These are phyloP conservation scores for Chloroclystis v-ata DNA, from an alignment of 2,888 invertebrate genomes.

Conservation along the genomic window DNA sequence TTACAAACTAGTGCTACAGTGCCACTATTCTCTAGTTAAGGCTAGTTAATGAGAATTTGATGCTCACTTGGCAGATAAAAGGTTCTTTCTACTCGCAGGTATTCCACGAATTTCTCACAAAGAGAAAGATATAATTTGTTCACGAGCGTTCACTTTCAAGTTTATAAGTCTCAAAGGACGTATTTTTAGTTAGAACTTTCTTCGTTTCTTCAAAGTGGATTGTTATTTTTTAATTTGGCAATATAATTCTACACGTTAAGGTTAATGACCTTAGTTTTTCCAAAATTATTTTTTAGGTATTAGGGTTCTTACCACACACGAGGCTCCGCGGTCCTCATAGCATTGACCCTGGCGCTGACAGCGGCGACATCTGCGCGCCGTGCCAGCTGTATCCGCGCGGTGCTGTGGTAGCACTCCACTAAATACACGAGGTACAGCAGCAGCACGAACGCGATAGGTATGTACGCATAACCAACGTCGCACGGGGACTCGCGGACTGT, in stretches of 20 bases:
- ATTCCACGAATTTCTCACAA: neutral
- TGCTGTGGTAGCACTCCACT: slow-evolving; percentile 90
- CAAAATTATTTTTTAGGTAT: too few relatives aligned
- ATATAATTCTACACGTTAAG: too few relatives aligned
- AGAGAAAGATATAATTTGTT: neutral
- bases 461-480: slow-evolving; percentile 89
- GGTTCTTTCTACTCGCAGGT: neutral
- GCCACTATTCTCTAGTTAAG: slow-evolving; percentile 11
- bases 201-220: neutral
- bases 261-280: too few relatives aligned
- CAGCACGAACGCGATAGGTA: slow-evolving; percentile 87
- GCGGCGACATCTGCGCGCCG: slow-evolving; percentile 81
- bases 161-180: neutral
- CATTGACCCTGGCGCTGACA: slow-evolving; percentile 81
- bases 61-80: slow-evolving; percentile 1
- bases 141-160: neutral
- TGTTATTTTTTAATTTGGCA: too few relatives aligned
- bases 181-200: neutral
- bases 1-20: slow-evolving; percentile 15
- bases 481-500: slow-evolving; percentile 85
- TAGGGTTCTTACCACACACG: slow-evolving; percentile 81
- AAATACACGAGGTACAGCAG: slow-evolving; percentile 88
- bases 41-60: slow-evolving; percentile 20
- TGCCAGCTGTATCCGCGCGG: slow-evolving; percentile 83
- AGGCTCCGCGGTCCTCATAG: slow-evolving; percentile 83